Evolutionary conservation across 1,140 invertebrate species (phyloP), one percentile per base, ranked within the genome.

Genomic region (Anoplophora glabripennis): DNA sequence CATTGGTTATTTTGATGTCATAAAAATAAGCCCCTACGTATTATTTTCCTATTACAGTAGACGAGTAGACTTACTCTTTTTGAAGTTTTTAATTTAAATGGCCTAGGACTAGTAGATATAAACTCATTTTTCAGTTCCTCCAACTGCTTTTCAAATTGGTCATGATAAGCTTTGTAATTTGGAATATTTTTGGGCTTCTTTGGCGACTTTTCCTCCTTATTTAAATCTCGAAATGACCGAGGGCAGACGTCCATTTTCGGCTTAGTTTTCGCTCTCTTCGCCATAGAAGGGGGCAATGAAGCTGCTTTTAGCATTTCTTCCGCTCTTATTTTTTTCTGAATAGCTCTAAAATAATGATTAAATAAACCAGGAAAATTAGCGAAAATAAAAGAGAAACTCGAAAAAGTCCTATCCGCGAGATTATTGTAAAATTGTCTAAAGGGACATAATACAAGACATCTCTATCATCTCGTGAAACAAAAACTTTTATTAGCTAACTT

Each of bases 241-340:
- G 72, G 71, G 63, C 74, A 76, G 15, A 75, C 69, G 37, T 67
- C 61, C 11, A 63, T 57, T 49, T 70, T 74, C 18, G 62, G 63
- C 52, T 59, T 75, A 0, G 75, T 64, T 55, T 77, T 80, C 63
- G 87, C 85, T 38, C 86, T 72, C 38, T 81, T 76, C 0, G 83
- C 85, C 86, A 88, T 88, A 4, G 82, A 84, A 0, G 86, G 86
- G 8, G 87, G 87, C 47, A 86, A 76, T 9, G 81, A 84, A 1
- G 86, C 80, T 3, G 78, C 80, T 57, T 82, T 83, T 57, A 89
- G 72, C 76, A 89, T 77, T 71, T 88, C 86, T 63, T 86, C 83
- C 0, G 86, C 81, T 56, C 87, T 76, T 2, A 89, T 80, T 64
- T 82, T 83, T 64, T 85, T 86, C 63, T 85, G 85, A 51, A 89